These are phyloP conservation scores for Hemithea aestivaria DNA, from an alignment of 2,888 invertebrate species.

Conservation along the genomic window DNA sequence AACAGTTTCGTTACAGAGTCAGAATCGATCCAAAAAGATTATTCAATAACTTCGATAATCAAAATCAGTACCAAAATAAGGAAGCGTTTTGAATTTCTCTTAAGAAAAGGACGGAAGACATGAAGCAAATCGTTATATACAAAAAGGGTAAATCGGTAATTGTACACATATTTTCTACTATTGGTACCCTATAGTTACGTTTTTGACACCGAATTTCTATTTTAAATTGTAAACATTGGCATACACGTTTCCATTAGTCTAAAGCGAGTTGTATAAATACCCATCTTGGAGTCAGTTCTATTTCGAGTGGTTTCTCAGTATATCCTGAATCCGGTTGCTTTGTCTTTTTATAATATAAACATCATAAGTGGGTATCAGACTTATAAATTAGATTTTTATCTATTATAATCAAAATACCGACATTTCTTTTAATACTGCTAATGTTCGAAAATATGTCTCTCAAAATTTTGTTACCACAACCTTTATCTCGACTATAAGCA, in stretches of 20 bases:
- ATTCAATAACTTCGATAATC: constrained; percentile 20
- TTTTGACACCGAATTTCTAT: constrained; percentile 67
- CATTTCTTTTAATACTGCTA: constrained; percentile 64
- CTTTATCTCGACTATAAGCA: constrained; percentile 70
- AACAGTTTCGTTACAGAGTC: constrained; percentile 31
- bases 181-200: constrained; percentile 71
- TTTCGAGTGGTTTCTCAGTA: constrained; percentile 28
- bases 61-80: constrained; percentile 32
- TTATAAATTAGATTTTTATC: constrained; percentile 53
- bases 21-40: constrained; percentile 31
- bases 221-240: constrained; percentile 38
- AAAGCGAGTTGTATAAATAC: constrained; percentile 41
- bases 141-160: constrained; percentile 49
- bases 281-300: constrained; percentile 47
- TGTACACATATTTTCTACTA: constrained; percentile 49
- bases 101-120: constrained; percentile 75
- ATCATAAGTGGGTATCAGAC: constrained; percentile 61
- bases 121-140: constrained; percentile 56
- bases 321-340: constrained; percentile 25
- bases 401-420: constrained; percentile 64
- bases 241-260: constrained; percentile 43
- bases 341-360: constrained; percentile 25
- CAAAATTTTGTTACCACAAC: constrained; percentile 74
- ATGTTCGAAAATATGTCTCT: constrained; percentile 74
- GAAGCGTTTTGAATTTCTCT: constrained; percentile 40